Base-by-base conservation (phyloP, 2,888 invertebrate species). In the Xanthorhoe designata region DNA sequence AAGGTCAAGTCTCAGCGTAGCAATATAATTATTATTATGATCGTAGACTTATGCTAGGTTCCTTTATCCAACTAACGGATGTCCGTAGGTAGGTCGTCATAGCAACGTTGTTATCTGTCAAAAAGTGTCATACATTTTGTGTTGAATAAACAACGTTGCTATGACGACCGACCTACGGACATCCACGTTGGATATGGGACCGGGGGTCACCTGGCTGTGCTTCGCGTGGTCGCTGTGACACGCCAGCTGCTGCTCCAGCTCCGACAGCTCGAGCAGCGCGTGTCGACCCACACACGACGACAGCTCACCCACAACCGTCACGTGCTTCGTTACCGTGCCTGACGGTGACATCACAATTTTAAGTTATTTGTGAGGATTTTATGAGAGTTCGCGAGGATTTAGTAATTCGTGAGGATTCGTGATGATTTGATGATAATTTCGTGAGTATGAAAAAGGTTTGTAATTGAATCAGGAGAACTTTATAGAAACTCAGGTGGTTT, bases 241-340 rank as follows among this genome's bases (percentile, higher is more conserved):
- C 29, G 98, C 97, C 60, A 98, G 94, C 90, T 98, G 98, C 89
- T 99, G 99, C 87, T 99, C 98, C 61, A 98, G 86, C 91, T 98
- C 99, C 0, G 98, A 98, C 7, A 99, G 96, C 83, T 98, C 97
- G 70, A 99, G 94, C 61, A 99, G 94, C 80, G 95, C 94, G 80
- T 97, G 94, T 51, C 95, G 94, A 38, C 95, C 95, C 52, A 99
- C 98, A 69, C 97, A 90, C 17, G 97, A 94, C 0, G 99, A 99
- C 72, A 99, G 93, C 90, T 99, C 99, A 0, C 99, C 98, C 61
- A 99, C 98, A 42, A 99, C 96, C 0, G 98, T 98, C 56, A 99
- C 97, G 92, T 99, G 99, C 87, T 99, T 99, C 6, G 98, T 96
- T 24, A 99, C 99, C 1, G 99, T 99, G 18, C 98, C 98, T 0